Conservation (phyloP, 2,797 vertebrate species). For the Lates japonicus region DNA sequence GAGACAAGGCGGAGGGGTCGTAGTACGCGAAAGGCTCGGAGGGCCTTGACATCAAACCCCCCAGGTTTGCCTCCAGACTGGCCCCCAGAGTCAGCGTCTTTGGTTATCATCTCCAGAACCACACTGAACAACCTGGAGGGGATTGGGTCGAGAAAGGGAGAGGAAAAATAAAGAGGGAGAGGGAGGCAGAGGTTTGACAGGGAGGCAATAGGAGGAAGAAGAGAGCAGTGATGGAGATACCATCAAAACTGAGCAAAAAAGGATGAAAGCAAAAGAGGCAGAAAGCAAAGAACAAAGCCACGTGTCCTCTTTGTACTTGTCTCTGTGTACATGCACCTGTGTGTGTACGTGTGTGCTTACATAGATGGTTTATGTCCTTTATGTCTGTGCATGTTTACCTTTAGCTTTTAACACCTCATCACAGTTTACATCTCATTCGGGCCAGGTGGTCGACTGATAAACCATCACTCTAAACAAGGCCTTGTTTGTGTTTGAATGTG, state of each 20-base stretch:
- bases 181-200: background rate
- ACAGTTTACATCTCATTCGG: constrained; percentile 46
- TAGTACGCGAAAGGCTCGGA: constrained; percentile 96
- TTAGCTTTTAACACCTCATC: constrained; percentile 48
- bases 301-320: constrained; percentile 25
- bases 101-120: constrained; percentile 97
- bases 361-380: constrained; percentile 23
- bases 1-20: constrained; percentile 98
- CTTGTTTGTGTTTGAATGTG: background rate
- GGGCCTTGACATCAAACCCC: constrained; percentile 98
- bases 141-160: background rate
- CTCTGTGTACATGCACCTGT: constrained; percentile 22
- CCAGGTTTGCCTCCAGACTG: constrained; percentile 95
- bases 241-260: constrained; percentile 12
- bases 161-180: background rate
- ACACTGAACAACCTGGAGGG: constrained; percentile 95
- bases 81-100: constrained; percentile 90
- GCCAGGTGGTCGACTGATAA: constrained; percentile 59
- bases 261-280: constrained; percentile 16
- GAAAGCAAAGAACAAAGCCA: constrained; percentile 35
- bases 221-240: constrained; percentile 7
- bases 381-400: constrained; percentile 60
- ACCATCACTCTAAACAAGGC: constrained; percentile 12
- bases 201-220: background rate
- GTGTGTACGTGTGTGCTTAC: constrained; percentile 5